Evolutionary conservation across 1,140 invertebrate species (phyloP).

Genomic region (Platorchestia sp.): DNA sequence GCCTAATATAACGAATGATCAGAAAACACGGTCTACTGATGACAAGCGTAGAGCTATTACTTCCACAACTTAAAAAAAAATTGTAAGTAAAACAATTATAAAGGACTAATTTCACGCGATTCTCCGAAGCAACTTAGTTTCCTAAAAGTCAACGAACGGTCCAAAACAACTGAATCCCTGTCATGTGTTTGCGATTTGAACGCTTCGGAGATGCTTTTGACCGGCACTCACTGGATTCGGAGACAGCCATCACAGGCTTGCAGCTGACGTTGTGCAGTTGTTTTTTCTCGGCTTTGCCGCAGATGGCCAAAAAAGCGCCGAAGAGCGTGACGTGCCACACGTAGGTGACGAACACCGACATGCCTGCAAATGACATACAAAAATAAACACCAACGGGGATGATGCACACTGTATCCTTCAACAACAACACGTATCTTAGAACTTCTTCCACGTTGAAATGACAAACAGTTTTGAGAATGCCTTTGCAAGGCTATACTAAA

Average conservation of each 20-base stretch:
- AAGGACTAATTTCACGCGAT: no score
- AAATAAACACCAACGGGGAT: not conserved
- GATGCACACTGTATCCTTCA: not conserved
- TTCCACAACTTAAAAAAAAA: no score
- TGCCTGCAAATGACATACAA: constrained; percentile 76
- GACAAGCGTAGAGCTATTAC: no score
- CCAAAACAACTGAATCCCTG: no score
- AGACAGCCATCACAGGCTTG: constrained; percentile 68
- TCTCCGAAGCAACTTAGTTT: no score
- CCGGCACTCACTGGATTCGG: constrained; percentile 57
- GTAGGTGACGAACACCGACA: constrained; percentile 74
- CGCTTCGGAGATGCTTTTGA: not conserved
- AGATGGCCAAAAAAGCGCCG: constrained; percentile 89
- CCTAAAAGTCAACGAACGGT: no score
- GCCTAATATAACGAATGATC: no score
- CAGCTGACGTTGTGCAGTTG: constrained; percentile 88
- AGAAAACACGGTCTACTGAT: no score
- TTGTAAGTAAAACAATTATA: no score
- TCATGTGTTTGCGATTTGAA: no score
- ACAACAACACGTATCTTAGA: not conserved
- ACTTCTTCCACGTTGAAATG: not conserved
- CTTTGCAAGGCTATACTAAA: no score
- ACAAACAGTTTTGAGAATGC: not conserved
- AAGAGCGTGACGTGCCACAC: constrained; percentile 70
- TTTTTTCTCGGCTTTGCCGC: constrained; percentile 87